Evolutionary conservation across 1,140 invertebrate species (phyloP), one percentile per base, ranked within the genome.

Genomic region (Hycleus cichorii): DNA sequence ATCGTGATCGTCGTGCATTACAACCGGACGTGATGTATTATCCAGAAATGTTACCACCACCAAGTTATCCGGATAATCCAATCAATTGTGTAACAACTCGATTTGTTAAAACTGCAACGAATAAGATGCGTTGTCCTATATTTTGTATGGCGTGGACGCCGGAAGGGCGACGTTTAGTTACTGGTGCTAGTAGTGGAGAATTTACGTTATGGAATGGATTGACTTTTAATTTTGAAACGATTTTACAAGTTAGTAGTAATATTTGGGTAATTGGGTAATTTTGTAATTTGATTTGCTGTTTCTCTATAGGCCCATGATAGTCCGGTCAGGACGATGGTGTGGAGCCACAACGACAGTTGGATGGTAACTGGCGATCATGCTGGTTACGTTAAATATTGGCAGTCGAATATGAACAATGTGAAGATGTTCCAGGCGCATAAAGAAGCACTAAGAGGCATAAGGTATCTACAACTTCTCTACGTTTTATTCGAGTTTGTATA

Each of bases 391-490:
- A 99, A 99, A 72, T 99, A 99, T 79, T 99, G 97, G 97, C 97
- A 99, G 81, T 95, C 94, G 64, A 99, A 99, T 78, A 99, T 99
- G 97, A 99, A 99, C 80, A 99, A 99, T 80, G 97, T 99, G 12
- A 98, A 99, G 83, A 98, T 99, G 94, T 99, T 96, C 82, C 96
- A 98, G 80, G 97, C 95, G 38, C 97, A 99, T 78, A 98, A 99
- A 85, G 97, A 99, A 83, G 90, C 97, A 59, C 89, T 99, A 68
- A 85, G 97, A 75, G 96, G 95, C 78, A 90, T 99, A 80, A 95
- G 91, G 92, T 96, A 88, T 81, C 80, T 75, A 72, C 67, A 71
- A 67, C 69, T 71, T 67, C 69, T 72, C 70, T 72, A 42, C 67
- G 65, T 66, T 59, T 60, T 70, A 64, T 54, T 64, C 40, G 45